Percentiles rank a stretch among this genome's conserved stretches.
Conservation (phyloP, 2,888 invertebrate genomes). For the Troilus luridus region DNA sequence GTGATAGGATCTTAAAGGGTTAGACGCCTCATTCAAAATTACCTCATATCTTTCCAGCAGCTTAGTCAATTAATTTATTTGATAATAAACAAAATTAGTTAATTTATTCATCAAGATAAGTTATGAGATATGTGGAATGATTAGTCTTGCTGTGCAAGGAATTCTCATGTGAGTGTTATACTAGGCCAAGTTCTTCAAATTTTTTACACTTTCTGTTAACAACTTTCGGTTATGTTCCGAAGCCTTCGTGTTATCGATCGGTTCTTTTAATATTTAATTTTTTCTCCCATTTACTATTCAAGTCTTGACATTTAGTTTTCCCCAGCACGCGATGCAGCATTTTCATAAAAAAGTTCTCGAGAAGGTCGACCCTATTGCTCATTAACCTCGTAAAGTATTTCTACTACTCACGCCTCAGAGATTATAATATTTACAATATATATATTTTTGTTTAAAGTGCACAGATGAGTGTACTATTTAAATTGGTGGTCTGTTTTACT, state of each 20-base stretch:
- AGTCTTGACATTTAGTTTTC: not conserved
- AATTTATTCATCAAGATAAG: not conserved
- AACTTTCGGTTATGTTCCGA: no score
- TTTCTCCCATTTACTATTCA: not conserved
- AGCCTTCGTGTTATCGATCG: not conserved
- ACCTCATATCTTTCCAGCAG: not conserved
- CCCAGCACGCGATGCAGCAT: not conserved
- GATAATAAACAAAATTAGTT: not conserved
- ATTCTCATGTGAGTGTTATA: not conserved
- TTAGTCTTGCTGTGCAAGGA: not conserved
- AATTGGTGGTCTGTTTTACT: no score
- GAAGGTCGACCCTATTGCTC: not conserved
- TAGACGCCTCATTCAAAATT: not conserved
- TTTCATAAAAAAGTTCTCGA: not conserved
- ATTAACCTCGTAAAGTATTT: not conserved
- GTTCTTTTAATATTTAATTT: slow-evolving; percentile 11
- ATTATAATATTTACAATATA: not conserved
- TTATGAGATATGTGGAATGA: not conserved
- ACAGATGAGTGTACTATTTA: no score
- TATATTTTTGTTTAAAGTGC: not conserved
- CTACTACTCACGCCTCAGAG: not conserved
- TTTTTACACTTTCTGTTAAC: not conserved
- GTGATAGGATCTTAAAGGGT: not conserved
- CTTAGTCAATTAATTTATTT: not conserved
- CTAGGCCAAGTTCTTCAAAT: not conserved